Evolutionary conservation across 2,797 vertebrate species (phyloP).

Genomic region (Clarias pachynema): DNA sequence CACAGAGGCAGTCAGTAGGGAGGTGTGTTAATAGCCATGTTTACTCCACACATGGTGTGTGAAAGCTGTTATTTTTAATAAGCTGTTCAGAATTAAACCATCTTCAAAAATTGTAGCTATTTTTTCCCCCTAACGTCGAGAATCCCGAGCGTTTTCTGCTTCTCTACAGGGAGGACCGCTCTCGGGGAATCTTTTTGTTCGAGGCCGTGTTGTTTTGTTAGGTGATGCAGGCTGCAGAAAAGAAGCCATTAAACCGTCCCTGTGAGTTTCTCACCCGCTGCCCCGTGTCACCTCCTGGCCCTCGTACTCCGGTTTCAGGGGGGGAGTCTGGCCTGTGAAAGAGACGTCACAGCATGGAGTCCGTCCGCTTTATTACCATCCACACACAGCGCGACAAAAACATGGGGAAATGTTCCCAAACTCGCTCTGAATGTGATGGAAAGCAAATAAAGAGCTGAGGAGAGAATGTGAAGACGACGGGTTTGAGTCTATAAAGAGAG

Average conservation of each 20-base stretch:
- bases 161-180: slow-evolving; percentile 63
- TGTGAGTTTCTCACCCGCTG: slow-evolving; percentile 62
- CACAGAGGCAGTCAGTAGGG: not conserved
- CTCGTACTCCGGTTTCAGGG: slow-evolving; percentile 75
- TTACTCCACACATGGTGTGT: slow-evolving; percentile 45
- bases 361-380: slow-evolving; percentile 39
- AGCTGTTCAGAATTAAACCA: not conserved
- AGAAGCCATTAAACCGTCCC: slow-evolving; percentile 76
- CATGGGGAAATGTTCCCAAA: slow-evolving; percentile 67
- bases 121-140: slow-evolving; percentile 39
- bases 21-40: slow-evolving; percentile 7
- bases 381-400: slow-evolving; percentile 68
- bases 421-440: slow-evolving; percentile 72
- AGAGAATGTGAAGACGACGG: slow-evolving; percentile 53
- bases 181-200: slow-evolving; percentile 71
- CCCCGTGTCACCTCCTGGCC: slow-evolving; percentile 69
- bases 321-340: slow-evolving; percentile 70
- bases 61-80: not conserved
- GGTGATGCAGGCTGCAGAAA: slow-evolving; percentile 65
- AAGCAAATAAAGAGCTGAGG: slow-evolving; percentile 67
- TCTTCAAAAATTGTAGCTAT: not conserved
- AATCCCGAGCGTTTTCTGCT: slow-evolving; percentile 50
- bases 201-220: slow-evolving; percentile 67
- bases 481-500: slow-evolving; percentile 50
- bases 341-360: slow-evolving; percentile 71